Evolutionary conservation across 2,113 vertebrate species (phyloP).

Genomic region (Thermophis baileyi): DNA sequence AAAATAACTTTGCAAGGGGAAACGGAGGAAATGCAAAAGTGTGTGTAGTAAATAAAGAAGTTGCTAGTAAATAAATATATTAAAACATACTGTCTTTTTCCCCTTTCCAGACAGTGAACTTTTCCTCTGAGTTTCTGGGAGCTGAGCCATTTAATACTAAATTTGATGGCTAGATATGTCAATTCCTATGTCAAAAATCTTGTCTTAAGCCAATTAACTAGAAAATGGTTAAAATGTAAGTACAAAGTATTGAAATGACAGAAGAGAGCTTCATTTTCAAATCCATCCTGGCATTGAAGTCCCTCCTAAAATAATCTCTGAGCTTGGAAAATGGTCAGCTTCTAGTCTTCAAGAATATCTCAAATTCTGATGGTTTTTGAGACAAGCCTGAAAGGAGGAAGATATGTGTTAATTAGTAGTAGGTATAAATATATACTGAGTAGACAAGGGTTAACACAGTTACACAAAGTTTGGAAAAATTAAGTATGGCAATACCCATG

Average conservation of each 20-base stretch:
- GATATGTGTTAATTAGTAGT: background rate
- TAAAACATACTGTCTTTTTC: too few relatives aligned
- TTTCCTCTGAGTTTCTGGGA: too few relatives aligned
- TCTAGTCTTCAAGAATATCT: background rate
- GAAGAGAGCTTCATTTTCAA: background rate
- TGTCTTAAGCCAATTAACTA: background rate
- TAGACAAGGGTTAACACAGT: background rate
- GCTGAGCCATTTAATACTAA: too few relatives aligned
- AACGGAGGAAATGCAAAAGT: background rate
- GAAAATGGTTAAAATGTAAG: background rate
- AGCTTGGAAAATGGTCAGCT: background rate
- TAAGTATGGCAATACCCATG: background rate
- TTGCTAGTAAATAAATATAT: too few relatives aligned
- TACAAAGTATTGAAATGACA: background rate
- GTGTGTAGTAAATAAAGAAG: too few relatives aligned
- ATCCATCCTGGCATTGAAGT: background rate
- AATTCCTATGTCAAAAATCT: background rate
- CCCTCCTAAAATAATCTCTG: background rate
- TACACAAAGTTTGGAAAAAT: background rate
- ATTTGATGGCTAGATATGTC: background rate
- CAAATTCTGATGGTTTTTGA: background rate
- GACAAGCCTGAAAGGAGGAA: background rate
- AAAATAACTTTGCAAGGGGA: too few relatives aligned
- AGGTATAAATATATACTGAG: background rate
- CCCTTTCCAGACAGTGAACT: too few relatives aligned